phyloP scores from a whole-genome alignment of 2,113 vertebrate species.

The Podocnemis expansa region DNA sequence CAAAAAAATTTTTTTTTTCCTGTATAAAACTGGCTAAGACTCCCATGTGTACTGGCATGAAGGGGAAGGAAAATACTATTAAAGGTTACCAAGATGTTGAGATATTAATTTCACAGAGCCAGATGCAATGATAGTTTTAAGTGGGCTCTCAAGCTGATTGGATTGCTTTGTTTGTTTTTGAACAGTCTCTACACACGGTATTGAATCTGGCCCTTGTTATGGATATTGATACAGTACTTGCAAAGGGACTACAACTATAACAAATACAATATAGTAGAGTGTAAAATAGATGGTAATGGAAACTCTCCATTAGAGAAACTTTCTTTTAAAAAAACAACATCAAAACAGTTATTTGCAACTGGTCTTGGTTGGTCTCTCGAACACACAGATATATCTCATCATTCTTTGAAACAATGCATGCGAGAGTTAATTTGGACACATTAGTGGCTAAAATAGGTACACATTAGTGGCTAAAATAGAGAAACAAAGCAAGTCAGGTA shows the following conservation, averaged over 20 bases:
- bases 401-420: neutral
- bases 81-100: neutral
- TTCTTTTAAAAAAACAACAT: neutral
- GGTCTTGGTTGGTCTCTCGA: fast-evolving
- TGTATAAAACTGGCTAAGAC: neutral
- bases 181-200: neutral
- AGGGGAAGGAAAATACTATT: neutral
- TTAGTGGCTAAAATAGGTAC: neutral
- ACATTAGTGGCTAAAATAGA: neutral
- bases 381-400: neutral
- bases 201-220: neutral
- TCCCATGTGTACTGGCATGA: neutral
- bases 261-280: neutral
- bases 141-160: neutral
- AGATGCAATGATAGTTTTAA: neutral
- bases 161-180: neutral
- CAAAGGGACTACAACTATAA: neutral
- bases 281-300: neutral
- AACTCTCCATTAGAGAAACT: neutral
- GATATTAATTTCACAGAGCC: neutral
- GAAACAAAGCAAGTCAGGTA: neutral
- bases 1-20: neutral
- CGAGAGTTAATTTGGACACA: neutral
- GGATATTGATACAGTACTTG: too few species aligned
- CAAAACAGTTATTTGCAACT: too few species aligned